A percentile compares a stretch with the other conserved stretches of the same genome.
These are phyloP conservation scores for Stylophora pistillata DNA, from an alignment of 64 coral and sea anemone genomes.

Conservation along the genomic window DNA sequence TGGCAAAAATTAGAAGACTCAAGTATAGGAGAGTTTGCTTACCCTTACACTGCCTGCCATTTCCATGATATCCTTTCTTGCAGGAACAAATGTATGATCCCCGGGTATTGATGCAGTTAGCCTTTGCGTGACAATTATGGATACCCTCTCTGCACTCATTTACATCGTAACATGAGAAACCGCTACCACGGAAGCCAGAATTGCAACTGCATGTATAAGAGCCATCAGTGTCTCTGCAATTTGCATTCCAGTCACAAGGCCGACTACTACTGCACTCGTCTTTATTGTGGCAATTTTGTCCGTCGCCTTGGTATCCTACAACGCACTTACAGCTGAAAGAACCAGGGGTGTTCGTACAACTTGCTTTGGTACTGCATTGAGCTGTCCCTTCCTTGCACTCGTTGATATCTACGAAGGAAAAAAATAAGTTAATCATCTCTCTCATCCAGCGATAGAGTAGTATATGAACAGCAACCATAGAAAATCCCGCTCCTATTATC, in stretches of 20 bases:
- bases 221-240: no score
- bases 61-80: constrained; percentile 7
- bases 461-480: neutral
- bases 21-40: no score
- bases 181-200: neutral
- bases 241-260: neutral
- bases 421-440: neutral
- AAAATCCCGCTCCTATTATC: neutral
- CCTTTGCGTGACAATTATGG: neutral
- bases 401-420: neutral
- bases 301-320: neutral
- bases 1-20: no score
- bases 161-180: neutral
- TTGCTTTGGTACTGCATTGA: neutral
- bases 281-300: neutral
- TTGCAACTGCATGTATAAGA: constrained; percentile 18
- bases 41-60: constrained; percentile 19
- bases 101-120: neutral
- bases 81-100: constrained; percentile 24
- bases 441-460: neutral
- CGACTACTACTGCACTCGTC: neutral
- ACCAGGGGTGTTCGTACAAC: neutral
- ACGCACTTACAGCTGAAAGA: neutral
- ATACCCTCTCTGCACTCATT: constrained; percentile 13
- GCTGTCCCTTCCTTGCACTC: neutral